phyloP scores from a whole-genome alignment of 2,888 invertebrate genomes.

The Drosophila algonquin region DNA sequence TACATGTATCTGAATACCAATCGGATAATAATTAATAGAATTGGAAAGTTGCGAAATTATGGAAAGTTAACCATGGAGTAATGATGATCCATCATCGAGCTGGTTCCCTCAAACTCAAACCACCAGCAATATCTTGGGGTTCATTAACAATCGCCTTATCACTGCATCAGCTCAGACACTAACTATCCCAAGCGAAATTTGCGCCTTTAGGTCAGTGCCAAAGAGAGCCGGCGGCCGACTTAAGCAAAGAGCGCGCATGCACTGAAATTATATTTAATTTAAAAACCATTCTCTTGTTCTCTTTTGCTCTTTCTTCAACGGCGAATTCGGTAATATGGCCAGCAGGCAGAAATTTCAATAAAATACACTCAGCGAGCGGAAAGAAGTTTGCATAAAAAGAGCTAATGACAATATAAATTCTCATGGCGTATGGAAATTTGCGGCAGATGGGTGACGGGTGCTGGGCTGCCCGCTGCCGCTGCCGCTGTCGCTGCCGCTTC shows the following conservation, averaged over 20 bases:
- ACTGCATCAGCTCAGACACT: constrained; percentile 56
- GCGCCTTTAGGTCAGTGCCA: constrained; percentile 63
- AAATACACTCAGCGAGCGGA: constrained; percentile 51
- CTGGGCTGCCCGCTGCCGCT: constrained; percentile 14
- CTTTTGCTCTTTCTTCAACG: constrained; percentile 27
- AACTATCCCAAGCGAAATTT: constrained; percentile 44
- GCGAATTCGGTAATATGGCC: constrained; percentile 54
- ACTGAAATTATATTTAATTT: not conserved
- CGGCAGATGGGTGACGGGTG: constrained; percentile 60
- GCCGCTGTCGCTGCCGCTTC: not conserved
- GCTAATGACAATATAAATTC: constrained; percentile 77
- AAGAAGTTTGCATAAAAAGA: constrained; percentile 58
- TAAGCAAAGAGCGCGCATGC: constrained; percentile 54
- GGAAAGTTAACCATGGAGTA: not conserved
- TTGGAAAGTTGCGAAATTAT: not conserved
- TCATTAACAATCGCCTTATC: not conserved
- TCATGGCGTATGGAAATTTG: constrained; percentile 49
- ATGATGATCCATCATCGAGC: not conserved
- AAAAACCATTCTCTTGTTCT: not conserved
- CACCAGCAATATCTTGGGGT: not conserved
- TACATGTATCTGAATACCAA: not conserved
- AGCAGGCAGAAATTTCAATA: constrained; percentile 56
- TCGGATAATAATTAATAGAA: not conserved
- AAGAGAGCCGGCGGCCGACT: not conserved
- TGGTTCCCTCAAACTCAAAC: not conserved